phyloP scores from a whole-genome alignment of 2,888 invertebrate genomes.

The Leucophora obtusa region DNA sequence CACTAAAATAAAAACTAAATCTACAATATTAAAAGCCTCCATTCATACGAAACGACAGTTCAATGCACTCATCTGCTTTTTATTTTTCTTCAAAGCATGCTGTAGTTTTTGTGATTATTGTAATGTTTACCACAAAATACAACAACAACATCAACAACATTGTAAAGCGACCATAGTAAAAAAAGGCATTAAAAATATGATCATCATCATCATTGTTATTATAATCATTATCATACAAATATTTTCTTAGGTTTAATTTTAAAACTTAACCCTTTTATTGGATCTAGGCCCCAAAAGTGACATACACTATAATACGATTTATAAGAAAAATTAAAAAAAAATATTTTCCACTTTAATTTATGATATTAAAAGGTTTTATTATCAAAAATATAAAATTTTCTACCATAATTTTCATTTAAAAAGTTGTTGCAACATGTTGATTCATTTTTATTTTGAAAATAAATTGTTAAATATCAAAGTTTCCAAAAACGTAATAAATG shows the following conservation, averaged over 20 bases:
- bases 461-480: too few species aligned
- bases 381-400: too few species aligned
- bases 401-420: too few species aligned
- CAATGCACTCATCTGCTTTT: slow-evolving; percentile 47
- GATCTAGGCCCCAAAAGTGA: too few species aligned
- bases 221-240: slow-evolving; percentile 1
- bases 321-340: too few species aligned
- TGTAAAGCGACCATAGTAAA: slow-evolving; percentile 5
- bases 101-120: slow-evolving; percentile 52
- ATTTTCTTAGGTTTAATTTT: background rate
- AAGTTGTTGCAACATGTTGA: too few species aligned
- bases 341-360: too few species aligned
- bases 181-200: background rate
- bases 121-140: slow-evolving; percentile 43
- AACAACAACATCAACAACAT: slow-evolving; percentile 28
- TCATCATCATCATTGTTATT: background rate
- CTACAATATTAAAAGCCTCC: slow-evolving; percentile 15
- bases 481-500: too few species aligned
- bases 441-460: too few species aligned
- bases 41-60: slow-evolving; percentile 53
- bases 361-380: too few species aligned
- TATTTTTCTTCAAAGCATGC: slow-evolving; percentile 17
- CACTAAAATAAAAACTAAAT: background rate
- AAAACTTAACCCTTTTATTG: background rate
- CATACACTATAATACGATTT: too few species aligned